A percentile compares a stretch with the other conserved stretches of the same genome.
phyloP scores from a whole-genome alignment of 2,888 invertebrate genomes.

The Cremastinae sp. region DNA sequence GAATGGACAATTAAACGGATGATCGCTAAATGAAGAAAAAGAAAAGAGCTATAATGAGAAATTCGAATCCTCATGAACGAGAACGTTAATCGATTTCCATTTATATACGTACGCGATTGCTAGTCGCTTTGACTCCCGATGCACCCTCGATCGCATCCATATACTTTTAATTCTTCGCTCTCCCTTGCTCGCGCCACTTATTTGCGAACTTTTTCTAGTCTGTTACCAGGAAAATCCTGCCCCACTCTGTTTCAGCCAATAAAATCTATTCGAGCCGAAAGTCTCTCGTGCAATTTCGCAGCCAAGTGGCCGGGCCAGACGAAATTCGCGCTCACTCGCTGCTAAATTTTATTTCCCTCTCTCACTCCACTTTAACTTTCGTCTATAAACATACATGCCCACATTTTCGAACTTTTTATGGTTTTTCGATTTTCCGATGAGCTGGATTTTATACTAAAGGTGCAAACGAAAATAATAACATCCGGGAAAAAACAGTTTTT shows the following conservation, averaged over 20 bases:
- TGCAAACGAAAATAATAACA: too few species aligned
- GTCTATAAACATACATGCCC: background rate
- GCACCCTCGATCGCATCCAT: constrained; percentile 26
- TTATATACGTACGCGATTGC: constrained; percentile 1
- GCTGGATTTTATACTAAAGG: constrained; percentile 21
- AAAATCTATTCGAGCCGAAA: constrained; percentile 63
- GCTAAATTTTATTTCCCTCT: constrained; percentile 65
- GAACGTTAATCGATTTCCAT: constrained; percentile 13
- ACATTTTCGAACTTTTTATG: constrained; percentile 66
- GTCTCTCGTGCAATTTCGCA: constrained; percentile 61
- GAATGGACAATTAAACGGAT: too few species aligned
- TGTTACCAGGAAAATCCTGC: constrained; percentile 49
- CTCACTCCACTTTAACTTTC: constrained; percentile 30
- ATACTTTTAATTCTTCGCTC: constrained; percentile 31
- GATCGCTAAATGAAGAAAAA: too few species aligned
- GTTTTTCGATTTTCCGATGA: constrained; percentile 67
- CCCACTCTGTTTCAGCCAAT: constrained; percentile 67
- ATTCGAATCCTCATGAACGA: too few species aligned
- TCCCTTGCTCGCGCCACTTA: constrained; percentile 37
- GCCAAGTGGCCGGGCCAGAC: constrained; percentile 54
- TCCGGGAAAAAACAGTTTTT: too few species aligned
- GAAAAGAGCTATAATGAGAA: too few species aligned
- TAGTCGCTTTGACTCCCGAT: constrained; percentile 28
- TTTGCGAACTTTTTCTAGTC: constrained; percentile 42
- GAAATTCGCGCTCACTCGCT: constrained; percentile 49